Evolutionary conservation across 2,113 vertebrate genomes (phyloP), one percentile per base, ranked within the genome.

Genomic region (Eonycteris spelaea): DNA sequence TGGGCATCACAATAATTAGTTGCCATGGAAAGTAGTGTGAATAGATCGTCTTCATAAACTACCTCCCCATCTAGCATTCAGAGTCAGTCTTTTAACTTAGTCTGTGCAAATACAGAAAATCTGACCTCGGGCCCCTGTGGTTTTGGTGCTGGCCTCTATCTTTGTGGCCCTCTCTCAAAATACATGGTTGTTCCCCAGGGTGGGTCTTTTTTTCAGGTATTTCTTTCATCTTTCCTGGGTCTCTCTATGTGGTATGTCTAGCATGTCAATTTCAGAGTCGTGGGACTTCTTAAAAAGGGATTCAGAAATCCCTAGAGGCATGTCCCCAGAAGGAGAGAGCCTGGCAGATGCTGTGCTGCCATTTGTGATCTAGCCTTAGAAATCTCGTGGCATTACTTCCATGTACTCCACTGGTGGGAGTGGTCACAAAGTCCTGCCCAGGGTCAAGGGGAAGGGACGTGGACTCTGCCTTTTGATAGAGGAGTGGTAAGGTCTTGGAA

Each of bases 391-490:
- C 22, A n/a, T 84, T 7, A 15, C 16, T 68, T 43, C 9, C 2
- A 13, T 1, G 4, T 8, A 1, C 4, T 38, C 26, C 48, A 18
- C 53, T 33, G 15, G 38, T 51, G 3, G 6, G 5, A 33, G n/a
- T 22, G 65, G 33, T n/a, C 80, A 38, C 43, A 28, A n/a, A 40
- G 26, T 2, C 24, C 48, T 45, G 16, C 53, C 16, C 6, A 21
- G 33, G 1, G 24, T 33, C 65, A 19, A 43, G n/a, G 3, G 15
- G 7, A 67, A 5, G 40, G 7, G 30, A 12, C 0, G 0, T 28
- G 61, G 19, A 26, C 6, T 2, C 28, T 13, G 4, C 4, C 16
- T 90, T 70, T 55, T 18, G 16, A 22, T 16, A 8, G 11, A 7
- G 2, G 35, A 40, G 26, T 40, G n/a, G 24, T 33, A 35, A 65